Percentiles rank a stretch among this genome's conserved stretches.
Conservation (phyloP, 1,140 invertebrate genomes). For the Andrena cerasifolii region DNA sequence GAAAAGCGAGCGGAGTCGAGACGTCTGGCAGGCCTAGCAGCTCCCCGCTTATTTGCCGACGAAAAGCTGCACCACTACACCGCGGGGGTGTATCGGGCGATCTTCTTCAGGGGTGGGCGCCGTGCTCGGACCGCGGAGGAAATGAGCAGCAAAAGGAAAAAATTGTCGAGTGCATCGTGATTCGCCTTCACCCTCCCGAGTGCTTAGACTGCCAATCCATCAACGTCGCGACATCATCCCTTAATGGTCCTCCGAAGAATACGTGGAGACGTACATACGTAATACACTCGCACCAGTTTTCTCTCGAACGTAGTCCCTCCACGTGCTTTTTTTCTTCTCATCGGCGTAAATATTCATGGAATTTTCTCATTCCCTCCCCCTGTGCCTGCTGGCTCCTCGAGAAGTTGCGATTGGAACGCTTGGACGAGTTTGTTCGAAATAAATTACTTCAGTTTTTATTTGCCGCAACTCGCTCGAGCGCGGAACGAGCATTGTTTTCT, state of each 20-base stretch:
- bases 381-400: too few species aligned
- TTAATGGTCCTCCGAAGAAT: constrained; percentile 4
- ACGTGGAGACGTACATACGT: neutral
- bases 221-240: constrained; percentile 20
- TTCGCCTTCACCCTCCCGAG: neutral
- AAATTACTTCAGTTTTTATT: neutral
- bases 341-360: constrained; percentile 3
- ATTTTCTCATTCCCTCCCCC: too few species aligned
- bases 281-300: neutral
- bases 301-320: neutral
- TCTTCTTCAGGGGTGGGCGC: neutral
- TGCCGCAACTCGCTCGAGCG: too few species aligned
- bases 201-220: constrained; percentile 19
- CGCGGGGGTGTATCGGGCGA: neutral
- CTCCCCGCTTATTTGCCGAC: neutral
- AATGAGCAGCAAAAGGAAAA: too few species aligned
- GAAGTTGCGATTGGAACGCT: neutral
- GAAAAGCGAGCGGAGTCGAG: neutral
- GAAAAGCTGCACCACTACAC: neutral
- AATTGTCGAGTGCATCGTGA: constrained; percentile 18
- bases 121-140: neutral
- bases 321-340: neutral
- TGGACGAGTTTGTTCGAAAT: neutral
- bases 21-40: too few species aligned
- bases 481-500: neutral